phyloP scores from a whole-genome alignment of 2,888 invertebrate genomes.

The Cheilosia urbana region DNA sequence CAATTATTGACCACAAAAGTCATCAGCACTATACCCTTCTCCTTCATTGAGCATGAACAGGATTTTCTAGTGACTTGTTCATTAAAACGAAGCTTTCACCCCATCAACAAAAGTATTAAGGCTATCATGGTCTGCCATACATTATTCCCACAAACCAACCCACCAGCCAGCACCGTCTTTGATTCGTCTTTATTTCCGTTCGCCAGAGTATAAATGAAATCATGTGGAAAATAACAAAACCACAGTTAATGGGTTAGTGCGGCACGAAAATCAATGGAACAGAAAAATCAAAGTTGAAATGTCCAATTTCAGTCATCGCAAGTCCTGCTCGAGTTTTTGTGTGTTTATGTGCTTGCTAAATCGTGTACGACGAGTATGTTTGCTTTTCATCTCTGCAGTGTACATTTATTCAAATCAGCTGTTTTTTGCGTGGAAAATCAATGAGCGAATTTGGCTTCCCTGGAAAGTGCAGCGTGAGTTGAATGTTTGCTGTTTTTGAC shows the following conservation, averaged over 20 bases:
- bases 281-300: conserved; percentile 65
- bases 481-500: neutral
- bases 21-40: neutral
- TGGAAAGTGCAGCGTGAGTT: conserved; percentile 3
- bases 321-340: conserved; percentile 8
- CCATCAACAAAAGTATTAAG: neutral
- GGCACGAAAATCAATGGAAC: conserved; percentile 41
- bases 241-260: conserved; percentile 72
- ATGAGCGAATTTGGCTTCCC: conserved; percentile 19
- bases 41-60: neutral
- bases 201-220: conserved; percentile 42
- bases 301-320: conserved; percentile 66
- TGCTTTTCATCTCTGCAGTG: neutral
- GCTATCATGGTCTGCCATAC: conserved; percentile 2
- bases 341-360: neutral
- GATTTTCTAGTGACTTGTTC: neutral
- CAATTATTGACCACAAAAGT: conserved; percentile 25
- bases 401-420: conserved; percentile 19
- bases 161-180: neutral
- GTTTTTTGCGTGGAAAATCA: conserved; percentile 12
- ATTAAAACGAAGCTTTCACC: conserved; percentile 31
- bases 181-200: conserved; percentile 22
- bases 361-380: neutral
- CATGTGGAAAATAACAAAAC: conserved; percentile 72
- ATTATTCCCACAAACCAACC: neutral